Base-by-base conservation (phyloP, 2,113 vertebrate species). In the Vulpes vulpes region DNA sequence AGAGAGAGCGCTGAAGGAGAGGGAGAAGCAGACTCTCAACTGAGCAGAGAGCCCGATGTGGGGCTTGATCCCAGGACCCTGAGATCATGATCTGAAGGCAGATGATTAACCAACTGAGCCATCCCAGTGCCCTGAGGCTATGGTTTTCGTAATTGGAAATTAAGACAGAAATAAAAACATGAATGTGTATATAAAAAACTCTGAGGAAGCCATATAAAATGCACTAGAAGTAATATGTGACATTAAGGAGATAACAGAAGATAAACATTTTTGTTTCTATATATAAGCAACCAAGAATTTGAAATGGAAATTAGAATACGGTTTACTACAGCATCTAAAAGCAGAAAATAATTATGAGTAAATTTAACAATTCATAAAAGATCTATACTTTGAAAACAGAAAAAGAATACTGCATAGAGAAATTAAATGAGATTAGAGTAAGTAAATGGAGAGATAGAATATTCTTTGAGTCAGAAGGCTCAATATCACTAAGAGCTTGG, bases 91-190 rank as follows among this genome's bases (percentile, higher is more conserved):
- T 14, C 55, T 1, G 16, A 57, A 57, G 55, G 55, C 55, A 57
- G 55, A 57, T 16, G 16, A 4, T 57, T 57, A 57, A 57, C 16
- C 16, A 16, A 57, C 55, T 57, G 55, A 57, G 55, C 55, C 55
- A 57, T 16, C 55, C 55, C 14, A 0, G 55, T 57, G 55, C 15
- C 15, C 55, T 5, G 43, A 59, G 2, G 76, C 19, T 43, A 59
- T 25, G 8, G 11, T 14, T 83, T 95, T 83, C 5, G 82, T 38
- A 38, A 62, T 49, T 82, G 35, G 55, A 64, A 96, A 84, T 25
- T 43, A 92, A 93, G 27, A 65, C 2, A 83, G 51, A 83, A 97
- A 76, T 76, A 27, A 90, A 95, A 22, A 83, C 14, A 27, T 9
- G 59, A 23, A 14, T 81, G 7, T 23, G 8, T 79, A 10, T 25